Evolutionary conservation across 2,888 invertebrate genomes (phyloP), one percentile per base, ranked within the genome.

Genomic region (Ennomos erosarius): DNA sequence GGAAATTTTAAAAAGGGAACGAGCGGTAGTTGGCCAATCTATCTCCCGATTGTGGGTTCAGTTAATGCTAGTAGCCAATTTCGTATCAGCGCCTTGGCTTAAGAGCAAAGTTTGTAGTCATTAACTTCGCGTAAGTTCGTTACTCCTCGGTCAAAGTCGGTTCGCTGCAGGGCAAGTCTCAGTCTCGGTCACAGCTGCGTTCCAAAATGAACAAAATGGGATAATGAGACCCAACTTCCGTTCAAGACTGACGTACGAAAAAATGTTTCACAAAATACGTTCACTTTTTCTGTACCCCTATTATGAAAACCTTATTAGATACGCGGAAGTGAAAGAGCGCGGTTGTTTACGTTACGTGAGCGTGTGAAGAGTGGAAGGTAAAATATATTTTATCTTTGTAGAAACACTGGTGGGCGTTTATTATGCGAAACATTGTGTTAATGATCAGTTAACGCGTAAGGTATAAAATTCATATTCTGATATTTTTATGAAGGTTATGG

Each of bases 101-200:
- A 64, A 73, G 76, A 57, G 58, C 71, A 64, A 76, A 83, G 75
- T 85, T 82, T 69, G 74, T 46, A 81, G 79, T 81, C 81, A 84
- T 84, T 85, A 84, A 84, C 82, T 85, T 81, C 70, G 71, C 70
- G 71, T 82, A 83, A 84, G 78, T 84, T 79, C 70, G 81, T 85
- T 83, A 78, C 77, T 73, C 64, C 61, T 67, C 65, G 54, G 57
- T 50, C 51, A 55, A 56, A 59, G 39, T 70, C 65, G 67, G 71
- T 61, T 71, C 68, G 38, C 46, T 37, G 68, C 36, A 39, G 39
- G 38, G 73, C 75, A 76, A 68, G 62, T 61, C 34, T 47, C 51
- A 48, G 65, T 62, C 51, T 35, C 54, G 65, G 67, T 68, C 67
- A 66, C 82, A 82, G 78, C 81, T 83, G 80, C 70, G 76, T 74